Evolutionary conservation across 2,113 vertebrate species (phyloP), one percentile per base, ranked within the genome.

Genomic region (Alligator mississippiensis): DNA sequence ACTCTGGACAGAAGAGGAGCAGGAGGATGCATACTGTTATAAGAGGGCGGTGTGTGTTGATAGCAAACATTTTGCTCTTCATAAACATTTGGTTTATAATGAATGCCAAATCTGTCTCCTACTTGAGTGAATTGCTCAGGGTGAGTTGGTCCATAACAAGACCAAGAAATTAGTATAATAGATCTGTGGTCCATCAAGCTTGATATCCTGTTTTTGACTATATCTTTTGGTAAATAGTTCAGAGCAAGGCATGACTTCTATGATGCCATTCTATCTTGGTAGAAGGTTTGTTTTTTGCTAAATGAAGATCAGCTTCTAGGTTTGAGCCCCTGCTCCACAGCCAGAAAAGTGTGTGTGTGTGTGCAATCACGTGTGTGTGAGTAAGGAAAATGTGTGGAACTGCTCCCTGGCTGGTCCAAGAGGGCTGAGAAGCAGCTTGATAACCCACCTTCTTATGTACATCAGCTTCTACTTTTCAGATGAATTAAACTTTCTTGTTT

Each of bases 21-120:
- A 38, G 5, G 38, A 0, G 19, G 66, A 27, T 1, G 15, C 25
- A 34, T 58, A 86, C 84, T 28, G 0, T 0, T 18, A 63, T 78
- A 22, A 88, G 34, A 61, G 82, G 27, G 64, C n/a, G 59, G 59
- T 60, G 24, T 6, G 64, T 70, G 64, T 55, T 60, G 74, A 77
- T 82, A 81, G 38, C 80, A 85, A 89, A 84, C 21, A 59, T 78
- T 82, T 58, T 85, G 17, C 25, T 94, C 12, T 94, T 88, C 91
- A 66, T 60, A 95, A 93, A 90, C 63, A 76, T 88, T 94, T 93
- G 90, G 83, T 91, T 93, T 91, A 70, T 80, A 78, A 80, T 27
- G 22, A 88, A 63, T 60, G 81, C 15, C 34, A 66, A 80, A 83
- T 89, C 61, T 74, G 78, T 70, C 90, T 89, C 77, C 54, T 70